A percentile compares a stretch with the other conserved stretches of the same genome.
Conservation (phyloP, 2,797 vertebrate species). For the Carcharodon carcharias region DNA sequence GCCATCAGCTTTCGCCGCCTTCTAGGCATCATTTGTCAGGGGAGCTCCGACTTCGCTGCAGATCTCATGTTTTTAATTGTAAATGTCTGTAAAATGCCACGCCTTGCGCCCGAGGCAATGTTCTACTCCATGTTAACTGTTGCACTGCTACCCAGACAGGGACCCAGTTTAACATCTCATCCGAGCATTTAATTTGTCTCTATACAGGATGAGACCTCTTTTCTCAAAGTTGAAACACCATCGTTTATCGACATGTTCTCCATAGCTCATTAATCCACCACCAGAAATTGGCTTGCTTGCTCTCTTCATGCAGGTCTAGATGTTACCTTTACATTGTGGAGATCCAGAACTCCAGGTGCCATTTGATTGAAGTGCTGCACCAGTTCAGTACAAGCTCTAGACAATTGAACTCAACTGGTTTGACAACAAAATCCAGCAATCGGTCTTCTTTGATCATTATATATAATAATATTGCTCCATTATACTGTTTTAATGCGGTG, state of each 20-base stretch:
- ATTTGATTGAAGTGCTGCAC: not conserved
- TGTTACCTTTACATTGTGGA: not conserved
- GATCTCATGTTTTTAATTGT: too few species aligned
- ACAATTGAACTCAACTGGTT: not conserved
- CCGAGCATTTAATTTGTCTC: not conserved
- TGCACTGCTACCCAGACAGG: not conserved
- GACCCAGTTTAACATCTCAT: too few species aligned
- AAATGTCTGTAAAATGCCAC: not conserved
- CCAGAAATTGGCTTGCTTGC: not conserved
- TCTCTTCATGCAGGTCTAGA: not conserved
- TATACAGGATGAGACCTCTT: not conserved
- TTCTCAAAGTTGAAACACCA: not conserved
- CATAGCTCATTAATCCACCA: not conserved
- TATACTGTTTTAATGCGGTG: too few species aligned
- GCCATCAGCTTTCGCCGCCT: not conserved
- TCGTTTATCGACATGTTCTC: not conserved
- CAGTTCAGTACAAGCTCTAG: not conserved
- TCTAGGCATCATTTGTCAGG: not conserved
- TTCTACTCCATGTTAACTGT: not conserved
- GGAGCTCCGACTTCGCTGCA: not conserved
- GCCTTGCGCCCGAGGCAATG: not conserved
- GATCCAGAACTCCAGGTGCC: not conserved
- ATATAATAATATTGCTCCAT: not conserved
- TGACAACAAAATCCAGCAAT: not conserved
- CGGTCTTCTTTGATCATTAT: not conserved